These are phyloP conservation scores for Alethe castanea DNA, from an alignment of 2,113 vertebrate species.

Conservation along the genomic window DNA sequence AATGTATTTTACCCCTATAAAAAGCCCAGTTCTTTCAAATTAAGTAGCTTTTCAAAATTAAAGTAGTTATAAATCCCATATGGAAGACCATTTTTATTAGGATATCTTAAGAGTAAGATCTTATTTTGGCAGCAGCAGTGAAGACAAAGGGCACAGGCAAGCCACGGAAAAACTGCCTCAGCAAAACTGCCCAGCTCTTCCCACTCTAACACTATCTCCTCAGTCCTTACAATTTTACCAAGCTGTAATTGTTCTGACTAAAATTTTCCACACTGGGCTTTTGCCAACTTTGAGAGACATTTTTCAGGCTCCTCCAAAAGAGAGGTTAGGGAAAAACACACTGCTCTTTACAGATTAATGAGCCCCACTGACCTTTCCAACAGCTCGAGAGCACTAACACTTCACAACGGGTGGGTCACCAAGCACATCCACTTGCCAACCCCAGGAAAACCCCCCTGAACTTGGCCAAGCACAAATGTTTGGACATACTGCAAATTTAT, in stretches of 20 bases:
- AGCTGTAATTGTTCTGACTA: not conserved
- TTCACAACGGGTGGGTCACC: not conserved
- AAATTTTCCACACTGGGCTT: not conserved
- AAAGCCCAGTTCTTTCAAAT: not conserved
- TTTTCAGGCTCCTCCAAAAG: slow-evolving; percentile 2
- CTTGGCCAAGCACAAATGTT: not conserved
- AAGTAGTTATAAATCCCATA: not conserved
- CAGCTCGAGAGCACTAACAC: not conserved
- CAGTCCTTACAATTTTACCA: not conserved
- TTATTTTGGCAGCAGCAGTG: not conserved
- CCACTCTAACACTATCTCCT: not conserved
- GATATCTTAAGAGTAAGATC: not conserved
- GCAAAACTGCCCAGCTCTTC: not conserved
- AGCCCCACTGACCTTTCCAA: not conserved
- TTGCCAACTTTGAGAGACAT: not conserved
- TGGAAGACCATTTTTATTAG: slow-evolving; percentile 14
- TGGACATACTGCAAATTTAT: not conserved
- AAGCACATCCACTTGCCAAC: not conserved
- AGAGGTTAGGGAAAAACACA: not conserved
- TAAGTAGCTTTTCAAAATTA: not conserved
- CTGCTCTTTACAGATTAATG: not conserved
- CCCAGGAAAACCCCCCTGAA: not conserved
- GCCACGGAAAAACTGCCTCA: not conserved
- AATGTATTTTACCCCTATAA: not conserved
- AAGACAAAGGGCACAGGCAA: not conserved